A percentile compares a stretch with the other conserved stretches of the same genome.
These are phyloP conservation scores for Panulirus ornatus DNA, from an alignment of 1,140 invertebrate species.

Conservation along the genomic window DNA sequence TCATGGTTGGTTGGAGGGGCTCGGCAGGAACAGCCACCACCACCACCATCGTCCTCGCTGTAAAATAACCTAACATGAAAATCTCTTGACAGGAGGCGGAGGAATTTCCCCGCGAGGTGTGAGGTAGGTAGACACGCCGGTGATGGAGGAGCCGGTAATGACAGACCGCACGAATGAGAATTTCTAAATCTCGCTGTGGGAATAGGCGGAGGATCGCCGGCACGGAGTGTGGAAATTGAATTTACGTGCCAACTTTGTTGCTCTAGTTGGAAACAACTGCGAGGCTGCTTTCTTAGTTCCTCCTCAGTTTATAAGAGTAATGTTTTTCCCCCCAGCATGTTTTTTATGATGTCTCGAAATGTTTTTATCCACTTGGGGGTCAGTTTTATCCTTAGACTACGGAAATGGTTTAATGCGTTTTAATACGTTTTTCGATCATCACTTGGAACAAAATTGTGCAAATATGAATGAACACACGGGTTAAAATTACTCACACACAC, in stretches of 20 bases:
- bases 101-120: background rate
- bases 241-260: constrained; percentile 12
- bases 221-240: constrained; percentile 8
- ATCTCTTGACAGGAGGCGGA: background rate
- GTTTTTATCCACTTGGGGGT: too few relatives aligned
- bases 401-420: too few relatives aligned
- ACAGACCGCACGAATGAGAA: background rate
- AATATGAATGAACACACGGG: too few relatives aligned
- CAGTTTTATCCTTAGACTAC: too few relatives aligned
- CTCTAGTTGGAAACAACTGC: background rate
- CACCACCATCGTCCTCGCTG: too few relatives aligned
- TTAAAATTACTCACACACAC: background rate
- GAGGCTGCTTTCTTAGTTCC: background rate
- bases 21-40: too few relatives aligned
- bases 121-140: background rate
- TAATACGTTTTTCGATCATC: too few relatives aligned
- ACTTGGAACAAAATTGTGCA: too few relatives aligned
- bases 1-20: too few relatives aligned
- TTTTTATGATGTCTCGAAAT: too few relatives aligned
- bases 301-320: background rate
- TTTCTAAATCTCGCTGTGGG: background rate
- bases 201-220: background rate
- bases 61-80: background rate
- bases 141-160: background rate
- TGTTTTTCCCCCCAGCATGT: background rate